Percentiles rank a stretch among this genome's conserved stretches.
Conservation (phyloP, 2,113 vertebrate species). For the Lagenorhynchus albirostris region DNA sequence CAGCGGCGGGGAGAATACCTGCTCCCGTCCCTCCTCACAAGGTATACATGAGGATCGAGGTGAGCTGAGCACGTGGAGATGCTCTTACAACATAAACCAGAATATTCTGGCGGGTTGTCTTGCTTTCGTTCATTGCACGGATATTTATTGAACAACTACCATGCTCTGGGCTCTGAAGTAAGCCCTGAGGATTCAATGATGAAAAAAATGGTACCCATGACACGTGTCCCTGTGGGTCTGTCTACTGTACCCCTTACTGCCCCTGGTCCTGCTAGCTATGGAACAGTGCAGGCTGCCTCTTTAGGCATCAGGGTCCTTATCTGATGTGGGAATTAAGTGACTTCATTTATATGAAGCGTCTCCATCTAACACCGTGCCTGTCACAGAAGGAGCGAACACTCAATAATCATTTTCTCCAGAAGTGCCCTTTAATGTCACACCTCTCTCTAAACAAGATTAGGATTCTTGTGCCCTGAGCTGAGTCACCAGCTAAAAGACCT, state of each 20-base stretch:
- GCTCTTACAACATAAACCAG: neutral
- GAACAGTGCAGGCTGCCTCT: neutral
- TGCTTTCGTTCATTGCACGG: neutral
- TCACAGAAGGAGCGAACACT: neutral
- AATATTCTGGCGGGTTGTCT: rapidly evolving
- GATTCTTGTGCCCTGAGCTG: neutral
- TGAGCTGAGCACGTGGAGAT: rapidly evolving
- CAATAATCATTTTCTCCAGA: neutral
- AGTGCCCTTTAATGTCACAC: neutral
- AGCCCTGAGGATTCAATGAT: neutral
- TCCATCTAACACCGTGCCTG: neutral
- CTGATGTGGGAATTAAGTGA: neutral
- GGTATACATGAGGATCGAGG: rapidly evolving
- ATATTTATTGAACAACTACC: neutral
- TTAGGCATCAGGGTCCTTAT: neutral
- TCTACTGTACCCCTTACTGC: neutral
- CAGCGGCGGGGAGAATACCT: too few relatives aligned
- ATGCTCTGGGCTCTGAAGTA: neutral
- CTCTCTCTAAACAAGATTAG: neutral
- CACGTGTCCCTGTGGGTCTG: neutral
- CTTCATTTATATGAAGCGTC: neutral
- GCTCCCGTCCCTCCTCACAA: neutral
- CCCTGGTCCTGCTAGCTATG: neutral
- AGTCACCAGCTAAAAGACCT: neutral
- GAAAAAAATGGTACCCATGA: neutral